Evolutionary conservation across 2,113 vertebrate genomes (phyloP), one percentile per base, ranked within the genome.

Genomic region (Cacatua alba): DNA sequence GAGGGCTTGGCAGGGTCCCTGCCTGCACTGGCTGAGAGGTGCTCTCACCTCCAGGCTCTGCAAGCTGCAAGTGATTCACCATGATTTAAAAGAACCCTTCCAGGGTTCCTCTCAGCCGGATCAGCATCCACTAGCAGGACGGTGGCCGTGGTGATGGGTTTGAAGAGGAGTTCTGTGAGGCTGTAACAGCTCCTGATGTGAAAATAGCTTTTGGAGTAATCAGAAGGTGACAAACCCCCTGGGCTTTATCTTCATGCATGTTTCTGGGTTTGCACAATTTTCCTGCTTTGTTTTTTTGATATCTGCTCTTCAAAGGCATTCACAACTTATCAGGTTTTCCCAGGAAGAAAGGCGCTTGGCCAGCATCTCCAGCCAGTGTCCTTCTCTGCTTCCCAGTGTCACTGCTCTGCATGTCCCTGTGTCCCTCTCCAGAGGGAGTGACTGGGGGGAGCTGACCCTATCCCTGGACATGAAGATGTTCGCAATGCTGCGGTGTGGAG

Each of bases 191-290:
- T 75, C 24, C 69, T 29, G 70, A 85, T 28, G 89, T 84, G 95
- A 94, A 95, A 92, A 95, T 76, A 84, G 94, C 70, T 95, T 94
- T 65, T 65, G 69, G 81, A 92, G 57, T 24, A 52, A 85, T 65
- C 69, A 92, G 83, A 71, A 95, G 33, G 78, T 17, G 5, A 31
- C 65, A 85, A 64, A 26, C 2, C 26, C 57, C 43, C 28, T 17
- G 64, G 52, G 39, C 10, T 41, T 44, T 33, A 60, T 17, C n/a
- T 72, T 68, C 33, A 4, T 43, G 35, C 35, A 12, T 23, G 26
- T 68, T 82, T 52, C 77, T 82, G 70, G 16, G 29, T 55, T 91
- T 78, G 52, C 33, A 39, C 31, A 11, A 24, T 82, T 63, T 81
- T 41, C 53, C 60, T 13, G 52, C 52, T 72, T 89, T 49, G 74